Evolutionary conservation across 2,113 vertebrate species (phyloP), one percentile per base, ranked within the genome.

Genomic region (Gila orcuttii): DNA sequence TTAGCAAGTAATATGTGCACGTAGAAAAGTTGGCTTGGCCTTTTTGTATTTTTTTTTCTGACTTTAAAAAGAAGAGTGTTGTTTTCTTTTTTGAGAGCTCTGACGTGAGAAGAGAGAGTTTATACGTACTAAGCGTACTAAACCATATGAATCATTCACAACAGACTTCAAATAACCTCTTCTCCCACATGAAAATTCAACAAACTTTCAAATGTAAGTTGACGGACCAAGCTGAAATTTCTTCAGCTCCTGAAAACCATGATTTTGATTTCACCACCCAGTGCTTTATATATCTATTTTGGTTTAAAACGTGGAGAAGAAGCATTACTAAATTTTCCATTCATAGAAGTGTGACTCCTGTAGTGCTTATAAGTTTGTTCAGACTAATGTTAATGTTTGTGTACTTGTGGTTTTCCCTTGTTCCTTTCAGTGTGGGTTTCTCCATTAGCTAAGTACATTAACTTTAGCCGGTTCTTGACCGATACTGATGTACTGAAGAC

Each of bases 101-200:
- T 55, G 47, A 33, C 17, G 8, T 77, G 52, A 42, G 52, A 64
- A 66, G 84, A 71, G 52, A 31, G 74, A 57, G 60, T 87, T 74
- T 69, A 57, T 83, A 66, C 39, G 52, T 77, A 55, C 75, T 77
- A 33, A 73, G 75, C 21, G 80, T 82, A 81, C 83, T 71, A 77
- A 74, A 86, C 42, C 69, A 88, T 85, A 88, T 82, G 47, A 83
- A 83, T 88, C 82, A 87, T 85, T 88, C 57, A 85, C 31, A 64
- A 82, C 66, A 76, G 52, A 87, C 78, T 86, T 89, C 86, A 89
- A 78, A 86, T 75, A 83, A 15, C 75, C 82, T 89, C 84, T 84
- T 82, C 31, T 60, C 39, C 19, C 3, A 15, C 62, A n/a, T 11
- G 28, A n/a, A 83, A 77, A 78, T 10, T 82, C 50, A 28, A 78